phyloP scores from a whole-genome alignment of 2,113 vertebrate species.

The Hydrolagus affinis region DNA sequence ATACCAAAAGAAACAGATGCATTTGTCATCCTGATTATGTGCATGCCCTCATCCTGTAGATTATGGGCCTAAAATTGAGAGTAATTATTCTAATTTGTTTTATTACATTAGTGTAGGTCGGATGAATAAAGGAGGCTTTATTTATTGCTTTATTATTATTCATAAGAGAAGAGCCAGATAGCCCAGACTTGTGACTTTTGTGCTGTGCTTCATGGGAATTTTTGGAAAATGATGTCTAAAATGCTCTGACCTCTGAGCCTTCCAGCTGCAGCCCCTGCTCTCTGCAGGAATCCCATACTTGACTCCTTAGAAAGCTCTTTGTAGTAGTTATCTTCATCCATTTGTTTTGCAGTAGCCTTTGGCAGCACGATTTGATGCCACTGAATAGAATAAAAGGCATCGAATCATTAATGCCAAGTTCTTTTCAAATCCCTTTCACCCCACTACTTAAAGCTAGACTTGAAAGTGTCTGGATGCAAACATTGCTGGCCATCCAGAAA shows the following conservation, averaged over 20 bases:
- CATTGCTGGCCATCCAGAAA: not conserved
- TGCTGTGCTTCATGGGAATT: slow-evolving; percentile 48
- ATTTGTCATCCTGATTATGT: slow-evolving; percentile 39
- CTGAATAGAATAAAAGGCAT: slow-evolving; percentile 38
- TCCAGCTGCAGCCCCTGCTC: slow-evolving; percentile 51
- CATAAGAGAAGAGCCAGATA: slow-evolving; percentile 35
- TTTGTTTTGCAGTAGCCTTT: slow-evolving; percentile 40
- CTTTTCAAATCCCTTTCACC: slow-evolving; percentile 36
- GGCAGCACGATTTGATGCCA: slow-evolving; percentile 39
- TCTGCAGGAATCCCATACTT: slow-evolving; percentile 46
- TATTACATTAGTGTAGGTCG: slow-evolving; percentile 51
- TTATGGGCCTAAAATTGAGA: slow-evolving; percentile 39
- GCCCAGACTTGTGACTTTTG: slow-evolving; percentile 44
- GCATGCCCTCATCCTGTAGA: slow-evolving; percentile 41
- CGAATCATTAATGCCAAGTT: slow-evolving; percentile 36
- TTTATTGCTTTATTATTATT: slow-evolving; percentile 43
- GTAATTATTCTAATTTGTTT: slow-evolving; percentile 54
- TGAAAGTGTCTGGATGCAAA: slow-evolving; percentile 35
- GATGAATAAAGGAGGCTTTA: slow-evolving; percentile 52
- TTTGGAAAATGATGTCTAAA: slow-evolving; percentile 48
- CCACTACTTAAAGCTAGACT: not conserved
- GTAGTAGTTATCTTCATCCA: slow-evolving; percentile 41
- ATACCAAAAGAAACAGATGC: slow-evolving; percentile 36
- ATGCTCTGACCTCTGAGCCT: slow-evolving; percentile 49
- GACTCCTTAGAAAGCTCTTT: slow-evolving; percentile 46